phyloP scores from a whole-genome alignment of 2,113 vertebrate species.

The Strix aluco region DNA sequence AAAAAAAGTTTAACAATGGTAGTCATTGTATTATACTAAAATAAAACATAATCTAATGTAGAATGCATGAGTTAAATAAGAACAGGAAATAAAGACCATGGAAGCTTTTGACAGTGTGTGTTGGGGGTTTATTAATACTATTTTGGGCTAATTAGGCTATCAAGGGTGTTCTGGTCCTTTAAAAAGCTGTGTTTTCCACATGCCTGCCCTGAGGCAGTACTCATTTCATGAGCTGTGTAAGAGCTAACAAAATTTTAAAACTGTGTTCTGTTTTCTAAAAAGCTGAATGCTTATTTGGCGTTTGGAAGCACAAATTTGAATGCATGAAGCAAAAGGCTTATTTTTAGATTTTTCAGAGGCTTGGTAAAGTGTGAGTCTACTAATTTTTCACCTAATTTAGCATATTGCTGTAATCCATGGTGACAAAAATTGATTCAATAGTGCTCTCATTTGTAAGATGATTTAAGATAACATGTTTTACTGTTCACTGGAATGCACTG shows the following conservation, averaged over 20 bases:
- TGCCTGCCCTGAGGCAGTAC: not conserved
- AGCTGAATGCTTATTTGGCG: conserved; percentile 24
- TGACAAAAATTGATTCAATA: not conserved
- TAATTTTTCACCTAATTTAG: conserved; percentile 7
- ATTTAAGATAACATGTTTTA: not conserved
- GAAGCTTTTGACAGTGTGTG: conserved; percentile 3
- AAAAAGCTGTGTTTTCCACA: conserved; percentile 22
- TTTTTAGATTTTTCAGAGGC: conserved; percentile 24
- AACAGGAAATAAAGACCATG: not conserved
- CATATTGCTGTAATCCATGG: not conserved
- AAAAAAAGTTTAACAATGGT: not conserved
- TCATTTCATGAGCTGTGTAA: conserved; percentile 23
- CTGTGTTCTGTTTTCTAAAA: conserved; percentile 29
- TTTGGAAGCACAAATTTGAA: conserved; percentile 46
- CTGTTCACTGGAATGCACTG: not conserved
- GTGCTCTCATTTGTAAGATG: not conserved
- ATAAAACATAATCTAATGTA: not conserved
- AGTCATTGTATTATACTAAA: not conserved
- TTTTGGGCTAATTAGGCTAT: conserved; percentile 13
- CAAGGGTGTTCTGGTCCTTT: conserved; percentile 3
- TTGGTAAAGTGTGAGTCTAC: not conserved
- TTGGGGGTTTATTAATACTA: not conserved
- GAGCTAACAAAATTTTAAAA: conserved; percentile 50
- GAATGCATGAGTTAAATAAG: not conserved
- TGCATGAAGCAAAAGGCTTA: conserved; percentile 24